Base-by-base conservation (phyloP, 1,140 invertebrate species). In the Laupala kohalensis region DNA sequence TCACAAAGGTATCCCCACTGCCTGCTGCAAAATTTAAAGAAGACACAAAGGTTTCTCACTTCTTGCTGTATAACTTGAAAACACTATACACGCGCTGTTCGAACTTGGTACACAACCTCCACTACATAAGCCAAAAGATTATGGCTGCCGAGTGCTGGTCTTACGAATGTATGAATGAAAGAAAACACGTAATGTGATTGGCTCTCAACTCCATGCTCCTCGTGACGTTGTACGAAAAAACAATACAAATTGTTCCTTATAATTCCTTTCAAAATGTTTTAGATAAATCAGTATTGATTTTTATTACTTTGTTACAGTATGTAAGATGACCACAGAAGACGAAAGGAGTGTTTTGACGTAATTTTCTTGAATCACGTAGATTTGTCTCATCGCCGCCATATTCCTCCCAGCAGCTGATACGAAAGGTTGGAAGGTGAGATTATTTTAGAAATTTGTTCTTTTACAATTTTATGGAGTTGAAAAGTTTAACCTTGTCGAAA, bases 81-180 rank as follows among this genome's bases (percentile, higher is more conserved):
- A 4, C 67, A 29, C 69, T 64, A 15, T 23, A 67, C 71, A 62
- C 71, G 25, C 71, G 27, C 71, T 28, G 25, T 2, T n/a, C 23
- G 19, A 29, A 71, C 53, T n/a, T n/a, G n/a, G n/a, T n/a, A n/a
- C n/a, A n/a, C 28, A 70, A 64, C 30, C 15, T 71, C 24, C 62
- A 27, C 63, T 64, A 71, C 70, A 71, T 71, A 71, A 71, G 29
- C 26, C 29, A 5, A 37, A 30, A 68, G 71, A 72, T 72, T 72
- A 72, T 72, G 71, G 71, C 71, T 72, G 71, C 71, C 67, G 24
- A 68, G 25, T 26, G 71, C 71, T 72, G 71, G 65, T 53, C 25
- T 25, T 37, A 15, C 23, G 26, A 71, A 71, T 64, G 26, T 37
- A 72, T 71, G 71, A 71, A 71, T 72, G 71, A 72, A 72, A 53